Evolutionary conservation across 2,113 vertebrate genomes (phyloP).

Genomic region (Chloebia gouldiae): DNA sequence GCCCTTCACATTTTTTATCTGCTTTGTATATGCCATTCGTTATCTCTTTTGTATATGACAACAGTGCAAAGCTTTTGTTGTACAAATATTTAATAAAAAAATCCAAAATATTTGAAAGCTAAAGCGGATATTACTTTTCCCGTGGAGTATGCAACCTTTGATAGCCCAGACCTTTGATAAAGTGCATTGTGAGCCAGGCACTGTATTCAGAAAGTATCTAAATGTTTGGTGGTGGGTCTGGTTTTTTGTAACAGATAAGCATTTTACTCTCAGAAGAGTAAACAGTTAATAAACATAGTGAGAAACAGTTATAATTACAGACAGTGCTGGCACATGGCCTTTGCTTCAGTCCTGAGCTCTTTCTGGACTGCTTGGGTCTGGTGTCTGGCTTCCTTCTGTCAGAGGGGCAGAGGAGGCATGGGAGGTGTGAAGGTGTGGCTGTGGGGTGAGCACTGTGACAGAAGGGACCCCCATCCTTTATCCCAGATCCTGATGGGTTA

Average conservation of each 20-base stretch:
- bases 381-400: neutral
- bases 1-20: slow-evolving; percentile 55
- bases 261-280: neutral
- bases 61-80: slow-evolving; percentile 30
- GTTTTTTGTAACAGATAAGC: neutral
- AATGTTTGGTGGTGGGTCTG: neutral
- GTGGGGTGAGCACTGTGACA: neutral
- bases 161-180: neutral
- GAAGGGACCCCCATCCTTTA: neutral
- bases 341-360: neutral
- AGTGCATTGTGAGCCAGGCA: neutral
- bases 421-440: neutral
- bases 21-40: slow-evolving; percentile 42
- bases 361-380: neutral
- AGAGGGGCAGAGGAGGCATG: neutral
- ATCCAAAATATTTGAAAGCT: slow-evolving; percentile 32
- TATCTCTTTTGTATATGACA: slow-evolving; percentile 55
- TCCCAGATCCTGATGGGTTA: neutral
- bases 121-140: slow-evolving; percentile 61
- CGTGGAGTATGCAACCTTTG: neutral
- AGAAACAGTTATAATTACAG: neutral
- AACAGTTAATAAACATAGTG: rapidly evolving
- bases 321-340: neutral
- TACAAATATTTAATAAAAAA: slow-evolving; percentile 59
- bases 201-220: neutral